Conservation (phyloP, 2,888 invertebrate species). For the Schrankia costaestrigalis region DNA sequence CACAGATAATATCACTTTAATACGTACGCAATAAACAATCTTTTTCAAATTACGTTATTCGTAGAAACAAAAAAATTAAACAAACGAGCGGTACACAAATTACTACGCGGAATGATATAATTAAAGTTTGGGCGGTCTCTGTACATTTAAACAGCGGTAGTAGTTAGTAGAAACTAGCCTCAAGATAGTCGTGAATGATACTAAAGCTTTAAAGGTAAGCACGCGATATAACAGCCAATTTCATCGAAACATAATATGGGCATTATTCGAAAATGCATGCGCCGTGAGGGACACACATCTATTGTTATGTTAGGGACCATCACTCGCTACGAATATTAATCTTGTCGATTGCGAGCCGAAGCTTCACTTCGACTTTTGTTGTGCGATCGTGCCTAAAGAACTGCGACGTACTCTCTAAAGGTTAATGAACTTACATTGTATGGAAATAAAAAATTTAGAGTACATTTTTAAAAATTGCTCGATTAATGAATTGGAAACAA, state of each 20-base stretch:
- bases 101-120: slow-evolving; percentile 29
- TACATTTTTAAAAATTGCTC: slow-evolving; percentile 21
- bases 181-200: slow-evolving; percentile 63
- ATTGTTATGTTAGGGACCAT: slow-evolving; percentile 68
- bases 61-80: slow-evolving; percentile 16
- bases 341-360: slow-evolving; percentile 60
- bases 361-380: slow-evolving; percentile 44
- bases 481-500: no score
- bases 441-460: slow-evolving; percentile 28
- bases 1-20: slow-evolving; percentile 6
- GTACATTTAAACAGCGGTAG: slow-evolving; percentile 21
- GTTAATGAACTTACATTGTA: slow-evolving; percentile 58
- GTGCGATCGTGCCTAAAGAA: slow-evolving; percentile 46
- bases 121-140: slow-evolving; percentile 25
- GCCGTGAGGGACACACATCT: slow-evolving; percentile 61
- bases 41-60: slow-evolving; percentile 9
- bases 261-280: slow-evolving; percentile 78
- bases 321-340: slow-evolving; percentile 76
- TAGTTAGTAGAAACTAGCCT: slow-evolving; percentile 36
- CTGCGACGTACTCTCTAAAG: slow-evolving; percentile 50
- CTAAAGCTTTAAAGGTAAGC: slow-evolving; percentile 57
- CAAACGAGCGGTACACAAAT: slow-evolving; percentile 25
- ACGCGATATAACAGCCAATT: slow-evolving; percentile 66
- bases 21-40: slow-evolving; percentile 4
- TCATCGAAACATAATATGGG: slow-evolving; percentile 77